Evolutionary conservation across 2,113 vertebrate species (phyloP), one percentile per base, ranked within the genome.

Genomic region (Oryzias javanicus): DNA sequence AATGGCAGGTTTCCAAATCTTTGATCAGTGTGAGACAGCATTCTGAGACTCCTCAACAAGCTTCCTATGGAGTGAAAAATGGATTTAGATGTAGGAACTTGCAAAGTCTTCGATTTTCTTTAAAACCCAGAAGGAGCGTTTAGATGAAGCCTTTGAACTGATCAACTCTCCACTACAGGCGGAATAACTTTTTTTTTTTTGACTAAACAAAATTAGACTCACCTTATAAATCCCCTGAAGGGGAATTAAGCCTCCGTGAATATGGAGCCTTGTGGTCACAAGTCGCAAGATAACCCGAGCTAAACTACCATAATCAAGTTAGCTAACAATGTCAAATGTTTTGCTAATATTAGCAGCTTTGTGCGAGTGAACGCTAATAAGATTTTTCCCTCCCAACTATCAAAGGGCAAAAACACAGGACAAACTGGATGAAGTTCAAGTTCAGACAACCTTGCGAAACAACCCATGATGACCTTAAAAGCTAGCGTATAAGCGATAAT

Each of bases 11-110:
- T 56, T 22, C 1, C 29, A 24, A 48, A 69, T 57, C 64, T 76
- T 73, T 77, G 42, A 84, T 82, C 57, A 42, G 35, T n/a, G 5
- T 64, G 35, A 78, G 66, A 64, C 10, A 13, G 17, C 19, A 62
- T 47, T 60, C 57, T 7, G n/a, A 67, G 55, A 68, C 46, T 41
- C 42, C 56, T 64, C 63, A 24, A 64, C 3, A 40, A 17, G 6
- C 15, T 24, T 40, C 24, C 61, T 45, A 70, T 44, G 55, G 41
- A 76, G 64, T 65, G 20, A 49, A 50, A 61, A 58, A 76, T 46
- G 44, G 56, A 74, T 73, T 60, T 56, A 18, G 62, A 57, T 51
- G 42, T 14, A 4, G 29, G 42, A 25, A 71, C 44, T 51, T 20
- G 4, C 14, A n/a, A 35, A 45, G 46, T 14, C 27, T 41, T 53